Evolutionary conservation across 2,113 vertebrate species (phyloP), one percentile per base, ranked within the genome.

Genomic region (Acinonyx jubatus): DNA sequence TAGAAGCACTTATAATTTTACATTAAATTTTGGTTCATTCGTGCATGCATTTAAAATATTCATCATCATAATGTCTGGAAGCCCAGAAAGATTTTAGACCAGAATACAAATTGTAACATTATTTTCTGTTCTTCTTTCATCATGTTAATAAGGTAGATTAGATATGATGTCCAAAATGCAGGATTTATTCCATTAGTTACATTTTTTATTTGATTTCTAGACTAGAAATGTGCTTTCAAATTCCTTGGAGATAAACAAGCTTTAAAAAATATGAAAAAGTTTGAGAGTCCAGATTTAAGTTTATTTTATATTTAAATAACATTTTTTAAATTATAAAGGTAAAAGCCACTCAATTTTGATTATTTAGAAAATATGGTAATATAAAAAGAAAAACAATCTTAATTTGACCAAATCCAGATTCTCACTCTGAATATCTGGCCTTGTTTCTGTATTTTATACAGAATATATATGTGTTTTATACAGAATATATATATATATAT

Each of bases 71-170:
- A 90, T 95, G 81, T 97, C 92, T 97, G 71, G 84, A 95, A 94
- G 80, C 57, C 65, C 61, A 94, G 88, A 85, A 94, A 97, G 91
- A 91, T 76, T 93, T 94, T 94, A 90, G 68, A 81, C 55, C n/a
- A 91, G 91, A 95, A 96, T 96, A 94, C 65, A 92, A 97, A 97
- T 97, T 97, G 63, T 91, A 82, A 76, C 82, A 91, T 95, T 88
- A 91, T 38, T 55, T 69, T 89, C 50, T 88, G 66, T 78, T 96
- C 73, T 52, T 93, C 48, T 76, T 95, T 93, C 9, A 92, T 69
- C 25, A 33, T 85, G 29, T 78, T 97, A 92, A 92, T 95, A 80
- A 86, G 45, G 79, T 79, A 95, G 63, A 92, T 86, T 89, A 89
- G 31, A 82, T 66, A 33, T 73, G 71, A 92, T 87, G 66, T 66